phyloP scores from a whole-genome alignment of 53 echinoderm and acorn worm genomes.

The Luidia sarsii region DNA sequence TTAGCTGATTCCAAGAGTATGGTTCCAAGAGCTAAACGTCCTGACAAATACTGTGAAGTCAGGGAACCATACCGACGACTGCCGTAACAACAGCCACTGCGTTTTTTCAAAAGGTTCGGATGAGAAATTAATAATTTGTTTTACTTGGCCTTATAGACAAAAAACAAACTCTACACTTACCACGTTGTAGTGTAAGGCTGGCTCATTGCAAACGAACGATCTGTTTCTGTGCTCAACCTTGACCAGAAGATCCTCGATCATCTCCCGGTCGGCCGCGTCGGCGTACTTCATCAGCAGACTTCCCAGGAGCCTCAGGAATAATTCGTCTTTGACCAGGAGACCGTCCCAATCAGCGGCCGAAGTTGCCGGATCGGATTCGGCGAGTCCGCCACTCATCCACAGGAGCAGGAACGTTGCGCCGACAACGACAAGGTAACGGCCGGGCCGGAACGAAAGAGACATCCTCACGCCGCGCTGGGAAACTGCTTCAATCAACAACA shows the following conservation, averaged over 20 bases:
- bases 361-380: background rate
- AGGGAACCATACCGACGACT: too few relatives aligned
- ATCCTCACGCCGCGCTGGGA: too few relatives aligned
- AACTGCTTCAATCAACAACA: too few relatives aligned
- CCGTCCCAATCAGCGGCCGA: background rate
- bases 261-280: background rate
- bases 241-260: background rate
- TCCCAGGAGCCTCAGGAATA: background rate
- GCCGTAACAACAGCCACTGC: too few relatives aligned
- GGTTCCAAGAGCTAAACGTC: too few relatives aligned
- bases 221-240: background rate
- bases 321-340: background rate
- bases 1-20: too few relatives aligned
- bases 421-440: background rate
- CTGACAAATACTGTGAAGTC: too few relatives aligned
- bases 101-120: too few relatives aligned
- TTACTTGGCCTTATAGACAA: too few relatives aligned
- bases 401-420: background rate
- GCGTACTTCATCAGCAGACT: background rate
- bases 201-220: slow-evolving; percentile 13
- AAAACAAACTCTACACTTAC: too few relatives aligned
- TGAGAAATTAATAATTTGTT: too few relatives aligned
- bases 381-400: background rate
- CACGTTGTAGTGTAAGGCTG: slow-evolving; percentile 54
- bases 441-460: background rate